Evolutionary conservation across 2,797 vertebrate species (phyloP), one percentile per base, ranked within the genome.

Genomic region (Oryzias sinensis): DNA sequence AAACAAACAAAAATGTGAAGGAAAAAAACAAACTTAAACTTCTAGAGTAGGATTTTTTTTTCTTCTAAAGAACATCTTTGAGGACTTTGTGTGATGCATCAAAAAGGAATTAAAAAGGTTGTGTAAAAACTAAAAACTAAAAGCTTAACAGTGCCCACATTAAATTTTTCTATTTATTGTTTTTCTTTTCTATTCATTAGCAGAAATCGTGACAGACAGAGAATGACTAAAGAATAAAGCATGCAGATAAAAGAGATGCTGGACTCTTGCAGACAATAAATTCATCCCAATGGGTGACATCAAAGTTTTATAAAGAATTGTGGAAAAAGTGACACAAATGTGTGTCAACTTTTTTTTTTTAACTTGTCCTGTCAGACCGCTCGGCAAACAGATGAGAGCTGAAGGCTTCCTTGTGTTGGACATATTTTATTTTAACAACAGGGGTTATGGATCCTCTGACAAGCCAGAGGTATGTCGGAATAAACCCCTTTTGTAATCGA

Each of bases 171-270:
- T 67, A 37, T 80, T 68, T 60, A 71, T 61, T 80, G 49, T 59
- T 72, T 48, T 72, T 14, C 49, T 7, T 72, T 60, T 65, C 48
- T 60, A 9, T 52, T 61, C 69, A 43, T 79, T 72, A 72, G 62
- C 76, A 72, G 59, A 59, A 59, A 14, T 59, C 62, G 59, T 46
- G 48, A 50, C 75, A 72, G 66, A 82, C 15, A 43, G 62, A 64
- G 63, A 74, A 72, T 59, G 79, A 55, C 73, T 37, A 76, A 53
- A 79, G 76, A 85, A 79, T 76, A 84, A 74, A 81, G 76, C 59
- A 69, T 65, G 74, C 68, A 70, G 79, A 82, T 82, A 80, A 83
- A 84, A 82, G 62, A 77, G 69, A 65, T 59, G 72, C 65, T 76
- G 83, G 57, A 58, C 59, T 53, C 65, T 66, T 59, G 11, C 62